Evolutionary conservation across 2,113 vertebrate species (phyloP).

Genomic region (Megaceryle torquata): DNA sequence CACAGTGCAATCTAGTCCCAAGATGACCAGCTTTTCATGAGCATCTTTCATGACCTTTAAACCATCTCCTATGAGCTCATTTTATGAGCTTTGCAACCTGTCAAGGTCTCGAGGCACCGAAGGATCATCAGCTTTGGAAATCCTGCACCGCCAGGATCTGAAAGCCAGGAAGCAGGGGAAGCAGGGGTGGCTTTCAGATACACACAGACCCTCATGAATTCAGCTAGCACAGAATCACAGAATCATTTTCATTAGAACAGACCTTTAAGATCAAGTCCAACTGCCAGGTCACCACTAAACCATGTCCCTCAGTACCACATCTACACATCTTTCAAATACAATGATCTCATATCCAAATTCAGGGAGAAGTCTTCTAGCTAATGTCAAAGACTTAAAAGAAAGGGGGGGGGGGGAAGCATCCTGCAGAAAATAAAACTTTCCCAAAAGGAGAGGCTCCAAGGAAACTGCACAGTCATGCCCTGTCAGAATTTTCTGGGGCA

Average conservation of each 20-base stretch:
- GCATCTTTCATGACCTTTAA: not conserved
- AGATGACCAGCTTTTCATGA: not conserved
- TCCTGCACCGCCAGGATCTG: not conserved
- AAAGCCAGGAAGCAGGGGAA: not conserved
- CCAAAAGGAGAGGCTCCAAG: not conserved
- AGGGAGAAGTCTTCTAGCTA: not conserved
- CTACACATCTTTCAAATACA: not conserved
- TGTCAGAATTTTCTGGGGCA: not conserved
- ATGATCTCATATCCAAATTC: not conserved
- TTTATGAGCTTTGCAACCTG: not conserved
- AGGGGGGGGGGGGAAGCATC: not conserved
- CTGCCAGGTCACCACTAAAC: not conserved
- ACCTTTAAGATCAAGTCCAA: not conserved
- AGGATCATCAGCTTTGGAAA: not conserved
- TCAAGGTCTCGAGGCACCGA: accelerated
- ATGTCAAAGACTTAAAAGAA: not conserved
- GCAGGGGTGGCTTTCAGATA: too few relatives aligned
- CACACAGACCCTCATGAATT: not conserved
- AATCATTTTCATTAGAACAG: not conserved
- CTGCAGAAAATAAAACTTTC: not conserved
- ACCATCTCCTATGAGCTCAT: not conserved
- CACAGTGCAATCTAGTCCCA: not conserved
- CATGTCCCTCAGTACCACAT: not conserved
- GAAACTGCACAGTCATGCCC: not conserved
- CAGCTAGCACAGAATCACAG: not conserved